Base-by-base conservation (phyloP, 2,797 vertebrate genomes). In the Staurois parvus region DNA sequence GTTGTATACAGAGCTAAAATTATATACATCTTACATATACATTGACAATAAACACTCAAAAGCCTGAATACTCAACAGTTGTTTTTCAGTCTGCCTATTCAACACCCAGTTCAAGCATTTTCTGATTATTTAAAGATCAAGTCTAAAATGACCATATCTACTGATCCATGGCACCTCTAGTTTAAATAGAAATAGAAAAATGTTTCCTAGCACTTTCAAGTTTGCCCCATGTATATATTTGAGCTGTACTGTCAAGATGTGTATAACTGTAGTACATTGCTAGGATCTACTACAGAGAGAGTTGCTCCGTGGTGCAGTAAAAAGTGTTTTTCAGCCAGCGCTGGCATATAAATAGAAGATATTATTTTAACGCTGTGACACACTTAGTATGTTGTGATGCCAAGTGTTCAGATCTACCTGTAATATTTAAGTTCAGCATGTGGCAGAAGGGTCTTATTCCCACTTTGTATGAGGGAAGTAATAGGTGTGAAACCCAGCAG, bases 401-500 rank as follows among this genome's bases (percentile, higher is more conserved):
- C 80, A 87, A 79, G 69, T 69, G 34, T 73, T 75, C 70, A 56
- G 42, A 42, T 68, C 70, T 83, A 87, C 80, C 85, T 87, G 85
- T 83, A 79, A 78, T 87, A 87, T 83, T 79, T 79, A 83, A 83
- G 80, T 87, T 75, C 69, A 4, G 75, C 74, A 83, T 87, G 85
- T 87, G 69, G 80, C 75, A 79, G 80, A 79, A 87, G 85, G 80
- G 85, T 87, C 80, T 87, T 83, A 87, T 87, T 87, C 85, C 85
- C 80, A 87, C 85, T 87, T 87, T 87, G 80, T 87, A 87, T 79
- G 80, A 87, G 76, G 76, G 69, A 87, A 87, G 80, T 87, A 87
- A 87, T 87, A 87, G 85, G 85, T 87, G 85, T 83, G 85, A 87
- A 83, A 82, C 80, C 80, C 85, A 83, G 85, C 85, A 87, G 85